A percentile compares a stretch with the other conserved stretches of the same genome.
phyloP scores from a whole-genome alignment of 2,113 vertebrate genomes.

The Odontophorus gujanensis region DNA sequence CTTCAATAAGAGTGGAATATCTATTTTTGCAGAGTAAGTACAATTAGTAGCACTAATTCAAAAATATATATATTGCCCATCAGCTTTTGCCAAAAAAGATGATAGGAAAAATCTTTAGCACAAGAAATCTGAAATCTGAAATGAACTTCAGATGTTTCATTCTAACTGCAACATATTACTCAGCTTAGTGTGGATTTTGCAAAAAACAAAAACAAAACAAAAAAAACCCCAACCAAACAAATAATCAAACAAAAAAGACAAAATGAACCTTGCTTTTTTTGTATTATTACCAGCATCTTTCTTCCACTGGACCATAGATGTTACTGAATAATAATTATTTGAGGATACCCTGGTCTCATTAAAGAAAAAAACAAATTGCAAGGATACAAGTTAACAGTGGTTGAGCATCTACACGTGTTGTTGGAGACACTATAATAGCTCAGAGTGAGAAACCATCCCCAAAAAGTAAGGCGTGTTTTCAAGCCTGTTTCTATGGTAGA shows the following conservation, averaged over 20 bases:
- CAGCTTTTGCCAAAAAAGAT: neutral
- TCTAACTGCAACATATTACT: neutral
- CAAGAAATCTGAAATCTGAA: neutral
- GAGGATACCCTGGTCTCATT: neutral
- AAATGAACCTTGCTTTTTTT: neutral
- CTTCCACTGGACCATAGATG: neutral
- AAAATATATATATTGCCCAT: neutral
- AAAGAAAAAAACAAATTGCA: neutral
- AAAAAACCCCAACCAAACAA: no score
- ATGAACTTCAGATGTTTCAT: conserved; percentile 15
- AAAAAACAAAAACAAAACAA: neutral
- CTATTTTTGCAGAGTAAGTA: conserved; percentile 8
- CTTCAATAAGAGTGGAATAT: neutral
- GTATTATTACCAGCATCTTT: neutral
- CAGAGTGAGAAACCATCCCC: neutral
- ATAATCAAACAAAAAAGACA: no score
- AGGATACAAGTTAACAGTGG: neutral
- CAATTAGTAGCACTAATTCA: conserved; percentile 13
- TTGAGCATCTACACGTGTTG: neutral
- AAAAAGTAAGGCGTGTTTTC: neutral
- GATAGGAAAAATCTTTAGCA: conserved; percentile 13
- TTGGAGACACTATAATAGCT: neutral
- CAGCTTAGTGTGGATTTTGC: neutral
- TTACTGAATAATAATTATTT: neutral
- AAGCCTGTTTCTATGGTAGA: neutral